Evolutionary conservation across 2,888 invertebrate genomes (phyloP), one percentile per base, ranked within the genome.

Genomic region (Rhagophthalmus giganteus): DNA sequence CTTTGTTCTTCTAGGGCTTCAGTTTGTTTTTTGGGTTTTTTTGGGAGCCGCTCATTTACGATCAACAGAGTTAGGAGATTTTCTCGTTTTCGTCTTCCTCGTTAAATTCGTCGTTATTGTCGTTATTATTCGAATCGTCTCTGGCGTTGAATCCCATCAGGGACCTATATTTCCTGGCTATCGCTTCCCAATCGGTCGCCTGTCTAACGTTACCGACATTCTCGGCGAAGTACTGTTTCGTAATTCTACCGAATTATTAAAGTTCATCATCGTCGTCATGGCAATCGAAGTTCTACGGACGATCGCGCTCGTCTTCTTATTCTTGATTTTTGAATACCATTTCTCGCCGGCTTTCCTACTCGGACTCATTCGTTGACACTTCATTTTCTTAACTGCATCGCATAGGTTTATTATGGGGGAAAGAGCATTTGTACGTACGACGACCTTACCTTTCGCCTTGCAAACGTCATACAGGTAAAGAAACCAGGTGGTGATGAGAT

Each of bases 401-500:
- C 9, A 32, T 7, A 2, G 7, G 9, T 24, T 10, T 14, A 41
- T 31, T 7, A 31, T 8, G 12, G 7, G 10, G 13, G 14, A 38
- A 5, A 38, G 2, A n/a, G 15, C 12, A 28, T 12, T n/a, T n/a
- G n/a, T n/a, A n/a, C n/a, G n/a, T n/a, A n/a, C n/a, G n/a, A n/a
- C n/a, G n/a, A n/a, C n/a, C 58, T 62, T 68, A 76, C 76, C 75
- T 74, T 76, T 75, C 54, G 76, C 73, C 63, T 76, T 88, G 79
- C 90, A 92, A 67, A 87, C 78, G 64, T 87, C 85, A 63, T 86
- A 85, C 59, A 94, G 79, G 80, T 90, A 92, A 76, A 90, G 86
- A 55, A 92, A 81, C 93, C 94, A 93, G 33, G 92, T 94, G 32
- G 96, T 97, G 67, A 99, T 84, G 59, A 99, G 83, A 76, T 99